Conservation (phyloP, 1,140 invertebrate genomes). For the Drosophila ironensis region DNA sequence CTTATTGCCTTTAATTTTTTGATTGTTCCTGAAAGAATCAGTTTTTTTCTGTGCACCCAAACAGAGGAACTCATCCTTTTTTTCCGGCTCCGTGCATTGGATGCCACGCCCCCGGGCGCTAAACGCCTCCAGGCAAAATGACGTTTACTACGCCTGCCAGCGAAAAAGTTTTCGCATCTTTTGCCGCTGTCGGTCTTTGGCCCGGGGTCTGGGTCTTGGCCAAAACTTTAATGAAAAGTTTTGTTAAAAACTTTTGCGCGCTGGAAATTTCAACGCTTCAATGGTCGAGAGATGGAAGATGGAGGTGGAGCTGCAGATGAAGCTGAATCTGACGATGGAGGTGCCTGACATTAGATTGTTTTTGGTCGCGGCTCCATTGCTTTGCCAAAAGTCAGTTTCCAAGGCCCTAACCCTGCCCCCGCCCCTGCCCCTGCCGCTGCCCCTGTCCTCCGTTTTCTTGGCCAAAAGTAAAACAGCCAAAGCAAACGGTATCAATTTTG, state of each 20-base stretch:
- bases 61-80: background rate
- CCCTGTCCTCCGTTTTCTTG: background rate
- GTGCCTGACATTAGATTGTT: constrained; percentile 73
- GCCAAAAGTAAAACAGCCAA: constrained; percentile 36
- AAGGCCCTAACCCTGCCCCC: too few relatives aligned
- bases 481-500: constrained; percentile 67
- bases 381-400: constrained; percentile 65
- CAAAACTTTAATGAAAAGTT: constrained; percentile 80
- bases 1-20: too few relatives aligned
- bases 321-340: background rate
- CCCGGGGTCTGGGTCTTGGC: constrained; percentile 28
- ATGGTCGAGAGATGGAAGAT: constrained; percentile 36
- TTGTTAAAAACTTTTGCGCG: constrained; percentile 75
- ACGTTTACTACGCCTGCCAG: constrained; percentile 73
- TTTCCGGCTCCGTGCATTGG: constrained; percentile 38
- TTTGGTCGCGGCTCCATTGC: constrained; percentile 56
- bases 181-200: constrained; percentile 38
- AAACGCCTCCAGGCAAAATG: constrained; percentile 56
- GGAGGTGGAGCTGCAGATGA: background rate
- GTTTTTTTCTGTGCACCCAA: background rate
- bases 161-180: constrained; percentile 68
- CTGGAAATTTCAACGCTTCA: constrained; percentile 78
- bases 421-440: too few relatives aligned
- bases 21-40: background rate
- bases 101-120: constrained; percentile 47